Conservation (phyloP, 2,888 invertebrate species). For the Mythimna impura region DNA sequence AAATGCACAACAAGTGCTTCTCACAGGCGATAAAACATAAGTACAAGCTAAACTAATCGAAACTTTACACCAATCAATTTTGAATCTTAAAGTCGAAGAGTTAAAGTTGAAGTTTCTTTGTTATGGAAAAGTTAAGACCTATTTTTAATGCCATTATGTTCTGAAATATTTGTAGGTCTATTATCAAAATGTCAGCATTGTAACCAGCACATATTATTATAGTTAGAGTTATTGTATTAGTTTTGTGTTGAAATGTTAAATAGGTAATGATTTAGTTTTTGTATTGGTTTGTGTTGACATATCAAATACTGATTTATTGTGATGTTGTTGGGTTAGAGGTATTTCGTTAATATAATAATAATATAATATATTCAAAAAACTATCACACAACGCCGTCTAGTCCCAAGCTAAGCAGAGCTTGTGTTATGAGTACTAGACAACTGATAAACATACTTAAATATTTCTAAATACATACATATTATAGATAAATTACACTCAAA, state of each 20-base stretch:
- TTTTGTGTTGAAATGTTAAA: conserved; percentile 1
- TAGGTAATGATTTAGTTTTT: neutral
- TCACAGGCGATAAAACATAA: conserved; percentile 45
- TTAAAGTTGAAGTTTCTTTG: conserved; percentile 7
- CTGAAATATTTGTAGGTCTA: conserved; percentile 48
- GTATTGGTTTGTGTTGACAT: neutral
- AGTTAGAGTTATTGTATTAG: neutral
- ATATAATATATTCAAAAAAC: too few species aligned
- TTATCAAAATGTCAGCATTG: conserved; percentile 57
- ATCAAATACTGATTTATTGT: neutral
- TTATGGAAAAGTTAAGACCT: conserved; percentile 2
- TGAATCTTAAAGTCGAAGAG: rapidly evolving
- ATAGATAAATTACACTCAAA: too few species aligned
- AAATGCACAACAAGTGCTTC: conserved; percentile 40
- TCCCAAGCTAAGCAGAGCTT: too few species aligned
- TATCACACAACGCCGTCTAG: too few species aligned
- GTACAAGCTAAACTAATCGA: conserved; percentile 30
- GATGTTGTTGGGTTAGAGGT: neutral
- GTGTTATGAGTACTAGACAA: too few species aligned
- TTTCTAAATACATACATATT: too few species aligned
- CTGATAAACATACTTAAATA: too few species aligned
- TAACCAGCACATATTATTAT: conserved; percentile 19
- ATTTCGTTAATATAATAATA: neutral
- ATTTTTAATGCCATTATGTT: conserved; percentile 38
- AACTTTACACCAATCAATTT: conserved; percentile 22